A percentile compares a stretch with the other conserved stretches of the same genome.
Evolutionary conservation across 1,140 invertebrate genomes (phyloP).

Genomic region (Papilio dardanus): DNA sequence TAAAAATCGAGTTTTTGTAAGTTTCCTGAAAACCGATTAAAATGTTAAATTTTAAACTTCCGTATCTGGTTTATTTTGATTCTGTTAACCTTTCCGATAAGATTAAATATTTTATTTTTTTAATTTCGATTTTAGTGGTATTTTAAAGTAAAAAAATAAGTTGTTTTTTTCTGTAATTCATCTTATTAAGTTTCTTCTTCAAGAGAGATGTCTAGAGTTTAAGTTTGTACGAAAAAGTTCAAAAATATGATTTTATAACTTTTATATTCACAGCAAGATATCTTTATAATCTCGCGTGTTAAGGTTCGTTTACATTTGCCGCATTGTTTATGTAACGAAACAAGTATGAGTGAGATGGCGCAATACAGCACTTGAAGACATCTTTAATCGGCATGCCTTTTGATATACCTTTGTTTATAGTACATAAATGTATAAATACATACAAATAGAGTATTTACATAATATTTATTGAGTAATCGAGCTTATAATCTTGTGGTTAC

Average conservation of each 20-base stretch:
- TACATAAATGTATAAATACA: not conserved
- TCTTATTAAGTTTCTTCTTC: too few relatives aligned
- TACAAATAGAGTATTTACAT: not conserved
- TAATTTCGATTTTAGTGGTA: too few relatives aligned
- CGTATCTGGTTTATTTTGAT: not conserved
- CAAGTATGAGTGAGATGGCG: slow-evolving; percentile 45
- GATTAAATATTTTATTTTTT: too few relatives aligned
- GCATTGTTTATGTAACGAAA: slow-evolving; percentile 47
- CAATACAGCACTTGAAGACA: slow-evolving; percentile 34
- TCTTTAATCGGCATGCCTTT: not conserved
- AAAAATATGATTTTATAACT: not conserved
- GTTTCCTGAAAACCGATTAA: not conserved
- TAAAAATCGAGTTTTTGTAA: not conserved
- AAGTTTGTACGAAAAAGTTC: too few relatives aligned
- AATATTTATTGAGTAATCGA: not conserved
- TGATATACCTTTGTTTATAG: not conserved
- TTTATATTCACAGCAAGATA: not conserved
- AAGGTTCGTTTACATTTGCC: slow-evolving; percentile 35
- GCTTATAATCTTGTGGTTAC: not conserved
- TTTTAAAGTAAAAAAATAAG: too few relatives aligned
- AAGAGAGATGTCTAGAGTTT: too few relatives aligned
- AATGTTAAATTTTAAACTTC: not conserved
- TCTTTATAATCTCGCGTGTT: not conserved
- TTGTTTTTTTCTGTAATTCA: too few relatives aligned
- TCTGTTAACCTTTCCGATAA: not conserved